Conservation (phyloP, 2,113 vertebrate genomes). For the Anhinga anhinga region DNA sequence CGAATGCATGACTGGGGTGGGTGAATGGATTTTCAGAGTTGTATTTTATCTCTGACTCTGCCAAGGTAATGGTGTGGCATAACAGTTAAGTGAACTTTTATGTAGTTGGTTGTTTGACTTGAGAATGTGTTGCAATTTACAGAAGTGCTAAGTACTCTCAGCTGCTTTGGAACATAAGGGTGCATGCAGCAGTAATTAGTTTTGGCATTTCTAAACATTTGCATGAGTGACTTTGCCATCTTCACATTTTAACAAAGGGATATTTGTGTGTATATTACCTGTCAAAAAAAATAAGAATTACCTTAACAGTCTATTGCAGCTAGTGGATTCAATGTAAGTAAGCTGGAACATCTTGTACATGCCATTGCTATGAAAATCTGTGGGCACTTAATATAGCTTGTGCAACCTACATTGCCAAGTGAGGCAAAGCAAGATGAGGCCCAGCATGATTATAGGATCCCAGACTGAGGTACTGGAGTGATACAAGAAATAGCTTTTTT, state of each 20-base stretch:
- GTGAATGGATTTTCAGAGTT: neutral
- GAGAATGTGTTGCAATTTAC: neutral
- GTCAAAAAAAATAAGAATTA: neutral
- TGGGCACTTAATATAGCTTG: neutral
- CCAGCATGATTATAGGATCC: neutral
- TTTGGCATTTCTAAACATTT: neutral
- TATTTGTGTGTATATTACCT: neutral
- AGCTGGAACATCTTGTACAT: neutral
- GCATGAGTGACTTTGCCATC: neutral
- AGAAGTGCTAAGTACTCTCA: neutral
- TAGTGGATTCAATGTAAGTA: neutral
- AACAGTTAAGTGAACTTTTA: neutral
- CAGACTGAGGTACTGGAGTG: neutral
- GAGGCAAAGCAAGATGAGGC: neutral
- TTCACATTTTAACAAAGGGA: neutral
- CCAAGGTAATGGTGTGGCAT: neutral
- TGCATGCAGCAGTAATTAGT: neutral
- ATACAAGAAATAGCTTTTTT: neutral
- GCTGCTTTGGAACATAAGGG: neutral
- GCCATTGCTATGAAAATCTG: neutral
- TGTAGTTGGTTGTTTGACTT: neutral
- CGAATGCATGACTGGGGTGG: neutral
- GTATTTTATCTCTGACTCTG: neutral
- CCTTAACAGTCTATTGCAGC: neutral
- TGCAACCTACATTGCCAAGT: neutral